These are phyloP conservation scores for Ceratitis capitata DNA, from an alignment of 1,140 invertebrate species.

Conservation along the genomic window DNA sequence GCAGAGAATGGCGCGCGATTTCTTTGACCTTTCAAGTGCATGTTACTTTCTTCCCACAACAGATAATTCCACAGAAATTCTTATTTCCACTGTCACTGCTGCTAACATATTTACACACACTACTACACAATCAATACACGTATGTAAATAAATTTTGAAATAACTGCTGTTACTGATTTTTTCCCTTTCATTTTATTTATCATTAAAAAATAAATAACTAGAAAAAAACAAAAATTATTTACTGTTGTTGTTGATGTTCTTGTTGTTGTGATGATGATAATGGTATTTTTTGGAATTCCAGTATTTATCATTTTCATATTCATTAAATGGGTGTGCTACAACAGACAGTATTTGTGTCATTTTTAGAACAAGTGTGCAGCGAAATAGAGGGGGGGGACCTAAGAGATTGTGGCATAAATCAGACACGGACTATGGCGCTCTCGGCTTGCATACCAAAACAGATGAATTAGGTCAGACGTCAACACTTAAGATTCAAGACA, in stretches of 20 bases:
- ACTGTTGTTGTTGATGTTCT: background rate
- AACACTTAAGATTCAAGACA: background rate
- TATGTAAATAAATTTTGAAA: background rate
- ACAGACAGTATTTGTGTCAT: background rate
- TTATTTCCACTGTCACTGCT: no score
- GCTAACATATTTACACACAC: background rate
- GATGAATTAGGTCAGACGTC: slow-evolving; percentile 20
- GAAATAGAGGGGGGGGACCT: background rate
- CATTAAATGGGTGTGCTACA: background rate
- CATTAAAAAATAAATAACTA: no score
- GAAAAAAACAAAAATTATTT: background rate
- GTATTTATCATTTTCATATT: background rate
- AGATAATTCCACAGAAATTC: background rate
- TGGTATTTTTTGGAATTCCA: background rate
- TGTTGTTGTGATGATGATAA: background rate
- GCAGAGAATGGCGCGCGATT: background rate
- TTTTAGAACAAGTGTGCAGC: background rate
- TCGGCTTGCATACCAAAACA: slow-evolving; percentile 28
- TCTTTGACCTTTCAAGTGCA: slow-evolving; percentile 26
- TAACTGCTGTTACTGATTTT: background rate
- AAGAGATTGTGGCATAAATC: background rate
- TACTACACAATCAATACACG: background rate
- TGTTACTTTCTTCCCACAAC: background rate
- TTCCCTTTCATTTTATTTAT: background rate
- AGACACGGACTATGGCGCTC: background rate